These are phyloP conservation scores for Choreutis nemorana DNA, from an alignment of 2,888 invertebrate genomes.

Conservation along the genomic window DNA sequence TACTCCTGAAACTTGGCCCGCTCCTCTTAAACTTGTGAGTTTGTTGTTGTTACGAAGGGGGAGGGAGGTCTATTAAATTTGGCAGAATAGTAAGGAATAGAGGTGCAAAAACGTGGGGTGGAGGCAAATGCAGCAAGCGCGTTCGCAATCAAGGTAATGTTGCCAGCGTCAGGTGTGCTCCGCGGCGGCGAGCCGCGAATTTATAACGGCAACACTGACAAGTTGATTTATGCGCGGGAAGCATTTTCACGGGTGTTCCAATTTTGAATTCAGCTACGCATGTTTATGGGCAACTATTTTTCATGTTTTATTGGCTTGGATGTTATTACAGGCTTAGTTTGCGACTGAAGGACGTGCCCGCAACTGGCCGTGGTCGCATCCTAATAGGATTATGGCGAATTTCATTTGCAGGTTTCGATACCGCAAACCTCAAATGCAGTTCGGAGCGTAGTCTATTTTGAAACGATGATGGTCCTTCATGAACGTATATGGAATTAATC, in stretches of 20 bases:
- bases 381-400: too few relatives aligned
- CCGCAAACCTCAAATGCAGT: too few relatives aligned
- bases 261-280: slow-evolving; percentile 43
- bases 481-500: too few relatives aligned
- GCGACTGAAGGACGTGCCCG: slow-evolving; percentile 5
- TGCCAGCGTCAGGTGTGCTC: slow-evolving; percentile 48
- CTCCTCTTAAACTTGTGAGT: slow-evolving; percentile 1
- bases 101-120: slow-evolving; percentile 23
- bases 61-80: slow-evolving; percentile 13
- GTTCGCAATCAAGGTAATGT: slow-evolving; percentile 56
- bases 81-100: slow-evolving; percentile 12
- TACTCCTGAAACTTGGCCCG: not conserved
- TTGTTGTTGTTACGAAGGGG: slow-evolving; percentile 8
- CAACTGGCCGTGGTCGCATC: too few relatives aligned
- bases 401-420: too few relatives aligned
- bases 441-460: too few relatives aligned
- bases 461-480: too few relatives aligned
- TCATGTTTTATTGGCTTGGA: slow-evolving; percentile 37
- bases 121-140: slow-evolving; percentile 33
- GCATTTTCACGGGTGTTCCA: slow-evolving; percentile 36
- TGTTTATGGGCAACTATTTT: slow-evolving; percentile 33
- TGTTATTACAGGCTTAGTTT: slow-evolving; percentile 10
- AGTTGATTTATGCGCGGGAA: slow-evolving; percentile 50
- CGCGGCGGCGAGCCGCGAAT: slow-evolving; percentile 40
- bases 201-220: slow-evolving; percentile 58